Conservation (phyloP, 2,888 invertebrate species). For the Epinotia nisella region DNA sequence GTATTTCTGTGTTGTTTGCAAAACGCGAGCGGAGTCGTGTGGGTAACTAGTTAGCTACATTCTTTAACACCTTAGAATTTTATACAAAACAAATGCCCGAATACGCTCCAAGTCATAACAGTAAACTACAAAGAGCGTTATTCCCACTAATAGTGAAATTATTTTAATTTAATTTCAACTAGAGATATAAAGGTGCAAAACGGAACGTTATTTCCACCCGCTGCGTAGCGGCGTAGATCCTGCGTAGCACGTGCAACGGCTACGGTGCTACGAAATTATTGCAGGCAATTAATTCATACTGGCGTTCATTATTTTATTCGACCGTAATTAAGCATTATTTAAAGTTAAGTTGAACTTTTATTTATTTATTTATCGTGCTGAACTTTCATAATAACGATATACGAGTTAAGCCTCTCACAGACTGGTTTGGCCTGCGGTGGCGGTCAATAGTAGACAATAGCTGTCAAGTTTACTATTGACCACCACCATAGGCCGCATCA, state of each 20-base stretch:
- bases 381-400: not conserved
- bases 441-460: too few relatives aligned
- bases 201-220: slow-evolving; percentile 40
- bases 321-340: slow-evolving; percentile 4
- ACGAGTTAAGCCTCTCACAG: not conserved
- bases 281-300: slow-evolving; percentile 32
- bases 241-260: slow-evolving; percentile 53
- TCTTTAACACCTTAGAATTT: not conserved
- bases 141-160: slow-evolving; percentile 39
- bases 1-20: too few relatives aligned
- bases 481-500: too few relatives aligned
- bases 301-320: slow-evolving; percentile 19
- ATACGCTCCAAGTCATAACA: slow-evolving; percentile 1
- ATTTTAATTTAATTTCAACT: slow-evolving; percentile 36
- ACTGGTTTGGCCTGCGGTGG: too few relatives aligned
- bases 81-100: not conserved
- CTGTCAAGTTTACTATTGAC: too few relatives aligned
- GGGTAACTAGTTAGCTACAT: too few relatives aligned
- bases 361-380: too few relatives aligned
- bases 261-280: slow-evolving; percentile 30
- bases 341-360: slow-evolving; percentile 1
- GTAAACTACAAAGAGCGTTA: slow-evolving; percentile 37
- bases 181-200: slow-evolving; percentile 38
- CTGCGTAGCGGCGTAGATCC: slow-evolving; percentile 49
- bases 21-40: too few relatives aligned